Percentiles rank a stretch among this genome's conserved stretches.
These are phyloP conservation scores for Valencia hispanica DNA, from an alignment of 2,797 vertebrate species.

Conservation along the genomic window DNA sequence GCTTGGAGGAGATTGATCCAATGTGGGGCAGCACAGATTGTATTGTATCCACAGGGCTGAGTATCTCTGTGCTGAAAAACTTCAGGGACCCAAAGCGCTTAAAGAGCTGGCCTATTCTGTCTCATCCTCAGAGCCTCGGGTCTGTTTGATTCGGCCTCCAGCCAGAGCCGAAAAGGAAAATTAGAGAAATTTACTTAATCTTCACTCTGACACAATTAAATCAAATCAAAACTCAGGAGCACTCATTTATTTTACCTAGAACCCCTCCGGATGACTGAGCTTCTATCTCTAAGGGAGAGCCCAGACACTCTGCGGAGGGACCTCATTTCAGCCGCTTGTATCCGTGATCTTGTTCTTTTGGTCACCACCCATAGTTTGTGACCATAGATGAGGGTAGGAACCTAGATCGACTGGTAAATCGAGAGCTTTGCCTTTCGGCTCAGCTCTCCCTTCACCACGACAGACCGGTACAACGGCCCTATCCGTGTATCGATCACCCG, in stretches of 20 bases:
- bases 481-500: too few relatives aligned
- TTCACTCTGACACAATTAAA: conserved; percentile 16
- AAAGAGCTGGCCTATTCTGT: conserved; percentile 44
- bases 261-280: too few relatives aligned
- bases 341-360: too few relatives aligned
- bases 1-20: conserved; percentile 50
- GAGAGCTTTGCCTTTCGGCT: too few relatives aligned
- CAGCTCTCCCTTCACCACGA: too few relatives aligned
- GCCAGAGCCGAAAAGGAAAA: conserved; percentile 17
- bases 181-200: conserved; percentile 20
- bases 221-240: neutral
- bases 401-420: too few relatives aligned
- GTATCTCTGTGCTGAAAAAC: conserved; percentile 40
- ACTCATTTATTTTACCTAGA: neutral
- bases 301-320: too few relatives aligned
- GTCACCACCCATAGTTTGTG: too few relatives aligned
- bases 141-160: conserved; percentile 18
- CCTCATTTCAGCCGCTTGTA: too few relatives aligned
- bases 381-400: too few relatives aligned
- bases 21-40: conserved; percentile 71
- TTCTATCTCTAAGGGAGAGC: too few relatives aligned
- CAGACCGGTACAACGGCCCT: too few relatives aligned
- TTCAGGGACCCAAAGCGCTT: conserved; percentile 57
- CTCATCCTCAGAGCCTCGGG: conserved; percentile 7
- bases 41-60: conserved; percentile 52